Base-by-base conservation (phyloP, 1,140 invertebrate genomes). In the Cotesia vestalis region DNA sequence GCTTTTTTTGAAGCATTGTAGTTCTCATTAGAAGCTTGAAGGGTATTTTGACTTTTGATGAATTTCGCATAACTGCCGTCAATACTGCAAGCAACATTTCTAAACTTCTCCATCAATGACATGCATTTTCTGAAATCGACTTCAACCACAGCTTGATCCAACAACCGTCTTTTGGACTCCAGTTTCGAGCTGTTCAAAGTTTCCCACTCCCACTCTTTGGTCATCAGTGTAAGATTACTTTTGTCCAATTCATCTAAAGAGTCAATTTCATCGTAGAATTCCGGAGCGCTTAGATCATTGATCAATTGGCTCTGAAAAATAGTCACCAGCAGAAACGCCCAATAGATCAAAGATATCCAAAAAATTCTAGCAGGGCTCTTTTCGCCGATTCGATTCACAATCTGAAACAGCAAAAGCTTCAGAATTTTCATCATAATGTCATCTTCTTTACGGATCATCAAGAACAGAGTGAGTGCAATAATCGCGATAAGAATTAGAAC, bases 281-380 rank as follows among this genome's bases (percentile, higher is more conserved):
- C 51, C 4, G 67, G 55, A 14, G 68, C 53, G 14, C 57, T 53
- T 14, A 76, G 9, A 34, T 74, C 60, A 46, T 76, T 57, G 1
- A 74, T 57, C 14, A 76, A 53, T 60, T 69, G 38, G 2, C 70
- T 66, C 59, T 74, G 73, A 53, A 71, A 74, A 4, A 72, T 53
- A 17, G 40, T 66, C 1, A 35, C 20, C 0, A 76, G 9, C 4
- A 74, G 12, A 38, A 74, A 74, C 4, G 70, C 51, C 53, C 70
- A 61, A 17, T 27, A 69, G n/a, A 76, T 57, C 60, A 34, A 72
- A 3, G 67, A 40, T n/a, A 76, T 63, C 12, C 53, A 69, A n/a
- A 74, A 74, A 36, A 74, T 38, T 40, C 73, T 66, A 17, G 72
- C 73, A 4, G 68, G 72, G 3, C 9, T 12, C 4, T 34, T 11